Conservation (phyloP, 2,113 vertebrate species). For the Cinclus cinclus region DNA sequence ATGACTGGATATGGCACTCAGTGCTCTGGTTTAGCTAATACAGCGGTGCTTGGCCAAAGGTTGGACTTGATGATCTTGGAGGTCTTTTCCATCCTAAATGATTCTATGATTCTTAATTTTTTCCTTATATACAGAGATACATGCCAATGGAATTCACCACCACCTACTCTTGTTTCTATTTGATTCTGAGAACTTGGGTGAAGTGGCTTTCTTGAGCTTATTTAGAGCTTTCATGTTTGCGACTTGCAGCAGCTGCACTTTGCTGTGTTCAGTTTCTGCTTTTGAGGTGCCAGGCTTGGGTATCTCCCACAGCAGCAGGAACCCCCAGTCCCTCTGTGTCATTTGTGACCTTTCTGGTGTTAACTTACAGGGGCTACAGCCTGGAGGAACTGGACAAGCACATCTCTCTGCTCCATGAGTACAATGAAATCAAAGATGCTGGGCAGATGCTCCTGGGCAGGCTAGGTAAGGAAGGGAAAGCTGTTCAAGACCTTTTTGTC, state of each 20-base stretch:
- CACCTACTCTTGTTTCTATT: not conserved
- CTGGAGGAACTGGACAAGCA: constrained; percentile 86
- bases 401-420: constrained; percentile 90
- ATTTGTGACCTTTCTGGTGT: not conserved
- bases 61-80: not conserved
- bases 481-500: not conserved
- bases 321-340: not conserved
- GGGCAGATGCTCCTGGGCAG: constrained; percentile 91
- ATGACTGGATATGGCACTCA: not conserved
- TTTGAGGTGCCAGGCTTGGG: not conserved
- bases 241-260: not conserved
- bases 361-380: constrained; percentile 79
- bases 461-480: constrained; percentile 79
- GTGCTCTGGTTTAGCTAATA: not conserved
- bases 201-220: not conserved
- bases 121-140: not conserved
- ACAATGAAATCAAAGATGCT: constrained; percentile 93
- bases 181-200: not conserved
- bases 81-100: not conserved
- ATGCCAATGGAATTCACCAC: not conserved
- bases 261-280: not conserved
- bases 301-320: not conserved
- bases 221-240: not conserved
- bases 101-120: accelerated
- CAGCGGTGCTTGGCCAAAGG: not conserved